Evolutionary conservation across 2,113 vertebrate species (phyloP).

Genomic region (Gasterosteus nipponicus): DNA sequence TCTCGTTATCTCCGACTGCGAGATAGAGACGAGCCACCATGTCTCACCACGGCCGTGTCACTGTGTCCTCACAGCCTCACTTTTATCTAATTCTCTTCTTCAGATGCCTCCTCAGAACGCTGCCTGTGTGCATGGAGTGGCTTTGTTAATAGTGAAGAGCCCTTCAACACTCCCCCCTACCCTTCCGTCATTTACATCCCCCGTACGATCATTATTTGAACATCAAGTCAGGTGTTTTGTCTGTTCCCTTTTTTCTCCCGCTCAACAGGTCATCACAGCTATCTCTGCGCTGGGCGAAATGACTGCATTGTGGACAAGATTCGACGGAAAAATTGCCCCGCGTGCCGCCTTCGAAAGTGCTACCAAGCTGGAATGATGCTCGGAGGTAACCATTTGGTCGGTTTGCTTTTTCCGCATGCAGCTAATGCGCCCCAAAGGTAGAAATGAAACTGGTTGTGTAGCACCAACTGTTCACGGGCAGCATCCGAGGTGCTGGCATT

Average conservation of each 20-base stretch:
- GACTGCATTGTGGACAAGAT: conserved; percentile 99
- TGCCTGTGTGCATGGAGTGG: conserved; percentile 29
- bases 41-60: conserved; percentile 80
- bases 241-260: conserved; percentile 24
- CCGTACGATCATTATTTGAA: conserved; percentile 12
- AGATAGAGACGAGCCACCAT: conserved; percentile 76
- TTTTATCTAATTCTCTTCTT: conserved; percentile 60
- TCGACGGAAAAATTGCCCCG: conserved; percentile 97
- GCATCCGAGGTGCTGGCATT: neutral
- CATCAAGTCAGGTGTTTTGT: conserved; percentile 35
- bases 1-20: conserved; percentile 71
- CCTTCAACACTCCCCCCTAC: conserved; percentile 9
- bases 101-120: conserved; percentile 22
- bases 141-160: conserved; percentile 39
- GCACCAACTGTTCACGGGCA: neutral
- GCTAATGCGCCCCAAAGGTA: neutral
- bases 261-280: conserved; percentile 93
- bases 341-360: conserved; percentile 96
- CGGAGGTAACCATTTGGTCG: conserved; percentile 85
- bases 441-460: neutral
- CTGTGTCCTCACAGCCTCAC: conserved; percentile 77
- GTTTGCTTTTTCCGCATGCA: conserved; percentile 2
- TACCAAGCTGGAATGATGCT: conserved; percentile 98
- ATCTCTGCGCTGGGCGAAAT: conserved; percentile 97
- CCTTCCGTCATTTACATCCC: conserved; percentile 35